Evolutionary conservation across 2,888 invertebrate genomes (phyloP), one percentile per base, ranked within the genome.

Genomic region (Oligia latruncula): DNA sequence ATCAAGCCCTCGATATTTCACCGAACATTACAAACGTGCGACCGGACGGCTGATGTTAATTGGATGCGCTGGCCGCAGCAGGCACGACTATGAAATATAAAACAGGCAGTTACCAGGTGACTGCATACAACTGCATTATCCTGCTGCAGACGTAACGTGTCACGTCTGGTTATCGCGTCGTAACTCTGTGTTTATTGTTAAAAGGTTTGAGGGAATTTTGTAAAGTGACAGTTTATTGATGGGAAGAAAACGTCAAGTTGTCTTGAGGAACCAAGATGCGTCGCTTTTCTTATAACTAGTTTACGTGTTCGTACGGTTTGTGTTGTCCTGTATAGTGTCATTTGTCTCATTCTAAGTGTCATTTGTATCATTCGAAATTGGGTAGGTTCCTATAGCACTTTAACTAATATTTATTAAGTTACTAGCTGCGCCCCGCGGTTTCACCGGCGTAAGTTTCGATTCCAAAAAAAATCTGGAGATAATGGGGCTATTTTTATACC

Each of bases 1-100:
- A 93, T 95, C 94, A 94, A 91, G 92, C 92, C 90, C 93, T 95
- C 94, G 94, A 95, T 95, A 95, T 94, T 94, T 94, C 94, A 94
- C 92, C 90, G 93, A 92, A 92, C 93, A 95, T 95, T 95, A 95
- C 95, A 93, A 94, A 93, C 94, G 91, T 92, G 93, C 91, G 91
- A 91, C 17, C 90, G 89, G 94, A 93, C 95, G 93, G 93, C 94
- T 93, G 94, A 93, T 94, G 95, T 95, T 96, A 96, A 96, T 96
- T 96, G 96, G 95, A 96, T 94, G 95, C 95, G 91, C 93, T 90
- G 89, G 91, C 93, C 93, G 91, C 92, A 91, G 88, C 92, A 90
- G 90, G 87, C 90, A 92, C 90, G 89, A 85, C 92, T 92, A 93
- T 95, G 94, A 95, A 95, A 95, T 94, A 95, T 95, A 94, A 94